phyloP scores from a whole-genome alignment of 92 coral and sea anemone genomes.

The Zoanthus sociatus region DNA sequence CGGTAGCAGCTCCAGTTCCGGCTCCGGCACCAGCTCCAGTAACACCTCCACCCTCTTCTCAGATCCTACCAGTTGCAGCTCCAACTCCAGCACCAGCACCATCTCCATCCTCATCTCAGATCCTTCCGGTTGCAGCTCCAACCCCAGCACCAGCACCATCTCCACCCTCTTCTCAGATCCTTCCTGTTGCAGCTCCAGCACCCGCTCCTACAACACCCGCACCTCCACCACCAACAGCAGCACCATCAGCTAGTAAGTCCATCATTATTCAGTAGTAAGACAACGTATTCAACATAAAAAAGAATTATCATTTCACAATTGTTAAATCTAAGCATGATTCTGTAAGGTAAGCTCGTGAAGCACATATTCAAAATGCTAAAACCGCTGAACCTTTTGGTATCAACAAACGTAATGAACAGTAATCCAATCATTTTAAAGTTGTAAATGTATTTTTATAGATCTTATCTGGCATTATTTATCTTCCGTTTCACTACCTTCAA shows the following conservation, averaged over 20 bases:
- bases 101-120: slow-evolving; percentile 19
- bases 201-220: neutral
- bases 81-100: slow-evolving; percentile 29
- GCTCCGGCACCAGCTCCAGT: slow-evolving; percentile 16
- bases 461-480: too few species aligned
- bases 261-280: neutral
- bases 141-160: slow-evolving; percentile 33
- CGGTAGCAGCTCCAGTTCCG: slow-evolving; percentile 21
- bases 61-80: neutral
- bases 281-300: neutral
- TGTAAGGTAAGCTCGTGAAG: too few species aligned
- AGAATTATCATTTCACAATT: too few species aligned
- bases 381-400: too few species aligned
- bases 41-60: slow-evolving; percentile 24
- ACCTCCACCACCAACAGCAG: neutral
- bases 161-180: neutral
- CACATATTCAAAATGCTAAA: too few species aligned
- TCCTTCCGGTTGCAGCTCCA: slow-evolving; percentile 10
- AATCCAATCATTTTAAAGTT: too few species aligned
- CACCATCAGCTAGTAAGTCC: neutral
- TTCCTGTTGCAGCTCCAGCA: neutral
- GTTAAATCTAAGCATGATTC: too few species aligned
- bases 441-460: too few species aligned
- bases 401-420: too few species aligned
- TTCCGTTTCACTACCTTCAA: too few species aligned